Percentiles rank a stretch among this genome's conserved stretches.
phyloP scores from a whole-genome alignment of 2,797 vertebrate genomes.

The Takifugu ocellatus region DNA sequence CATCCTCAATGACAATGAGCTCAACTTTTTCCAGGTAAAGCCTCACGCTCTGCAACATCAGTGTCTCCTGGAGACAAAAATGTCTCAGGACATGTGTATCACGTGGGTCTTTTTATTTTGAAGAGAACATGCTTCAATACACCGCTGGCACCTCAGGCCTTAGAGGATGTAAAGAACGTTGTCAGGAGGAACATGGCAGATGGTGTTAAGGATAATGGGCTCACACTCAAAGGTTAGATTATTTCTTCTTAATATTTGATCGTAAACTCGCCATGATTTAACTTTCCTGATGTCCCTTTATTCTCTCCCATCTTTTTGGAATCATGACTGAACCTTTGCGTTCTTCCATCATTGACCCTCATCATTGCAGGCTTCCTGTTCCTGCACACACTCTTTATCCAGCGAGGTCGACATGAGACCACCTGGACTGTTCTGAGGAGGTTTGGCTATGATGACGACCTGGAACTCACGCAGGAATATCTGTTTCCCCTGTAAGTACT shows the following conservation, averaged over 20 bases:
- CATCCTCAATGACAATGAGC: constrained; percentile 93
- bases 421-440: constrained; percentile 96
- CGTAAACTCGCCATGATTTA: background rate
- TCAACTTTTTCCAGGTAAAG: constrained; percentile 96
- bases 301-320: background rate
- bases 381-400: constrained; percentile 97
- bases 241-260: background rate
- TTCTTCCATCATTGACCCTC: constrained; percentile 16
- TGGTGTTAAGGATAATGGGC: constrained; percentile 90
- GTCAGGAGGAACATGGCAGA: constrained; percentile 93
- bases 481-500: constrained; percentile 88
- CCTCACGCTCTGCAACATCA: background rate
- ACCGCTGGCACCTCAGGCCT: constrained; percentile 90
- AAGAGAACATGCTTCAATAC: constrained; percentile 98
- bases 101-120: background rate
- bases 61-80: background rate
- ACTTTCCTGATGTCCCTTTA: background rate
- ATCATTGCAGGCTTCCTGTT: constrained; percentile 88
- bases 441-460: constrained; percentile 95
- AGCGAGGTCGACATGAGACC: constrained; percentile 96
- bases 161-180: constrained; percentile 98
- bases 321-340: background rate
- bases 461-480: constrained; percentile 95
- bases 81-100: background rate
- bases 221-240: constrained; percentile 89